Percentiles rank a stretch among this genome's conserved stretches.
Conservation (phyloP, 2,113 vertebrate species). For the Pedionomus torquatus region DNA sequence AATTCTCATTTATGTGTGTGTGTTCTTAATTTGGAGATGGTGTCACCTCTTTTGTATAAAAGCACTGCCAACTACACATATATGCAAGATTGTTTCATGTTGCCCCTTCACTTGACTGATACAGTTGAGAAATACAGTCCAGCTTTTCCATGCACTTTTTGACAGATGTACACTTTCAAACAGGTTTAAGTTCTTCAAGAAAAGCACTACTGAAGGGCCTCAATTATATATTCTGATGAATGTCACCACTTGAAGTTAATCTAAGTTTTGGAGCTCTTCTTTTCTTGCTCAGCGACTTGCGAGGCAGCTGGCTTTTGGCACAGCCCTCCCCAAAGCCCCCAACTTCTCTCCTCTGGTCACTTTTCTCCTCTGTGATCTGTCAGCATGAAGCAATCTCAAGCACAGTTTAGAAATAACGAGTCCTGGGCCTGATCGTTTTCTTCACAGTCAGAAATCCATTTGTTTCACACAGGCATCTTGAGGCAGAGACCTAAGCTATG, state of each 20-base stretch:
- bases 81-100: neutral
- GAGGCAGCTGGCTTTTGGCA: neutral
- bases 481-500: neutral
- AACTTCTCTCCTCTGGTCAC: neutral
- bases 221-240: neutral
- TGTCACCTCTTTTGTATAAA: neutral
- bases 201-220: neutral
- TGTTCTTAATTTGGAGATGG: neutral
- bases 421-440: neutral
- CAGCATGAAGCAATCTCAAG: neutral
- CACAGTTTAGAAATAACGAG: neutral
- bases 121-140: neutral
- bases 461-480: neutral
- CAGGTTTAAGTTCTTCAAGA: neutral
- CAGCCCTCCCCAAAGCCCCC: neutral
- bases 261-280: neutral
- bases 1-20: neutral
- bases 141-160: neutral
- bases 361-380: neutral
- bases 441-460: neutral
- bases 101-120: neutral
- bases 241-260: neutral
- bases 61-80: neutral
- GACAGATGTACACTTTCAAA: neutral
- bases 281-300: rapidly evolving